These are phyloP conservation scores for Anguilla pacifica DNA, from an alignment of 2,797 vertebrate species.

Conservation along the genomic window DNA sequence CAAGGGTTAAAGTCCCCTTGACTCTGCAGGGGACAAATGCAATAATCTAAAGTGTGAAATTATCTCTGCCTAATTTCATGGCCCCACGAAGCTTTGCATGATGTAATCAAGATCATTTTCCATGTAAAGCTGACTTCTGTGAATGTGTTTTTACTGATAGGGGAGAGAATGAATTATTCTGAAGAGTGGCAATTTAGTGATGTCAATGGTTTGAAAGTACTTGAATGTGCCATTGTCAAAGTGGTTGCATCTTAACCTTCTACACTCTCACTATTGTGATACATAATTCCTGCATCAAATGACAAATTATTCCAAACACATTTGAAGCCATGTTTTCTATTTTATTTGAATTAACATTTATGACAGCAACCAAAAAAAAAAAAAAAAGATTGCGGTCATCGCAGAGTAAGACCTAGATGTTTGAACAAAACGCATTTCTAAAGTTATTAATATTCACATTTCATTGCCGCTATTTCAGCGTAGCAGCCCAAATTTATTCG, in stretches of 20 bases:
- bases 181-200: conserved; percentile 17
- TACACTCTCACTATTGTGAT: neutral
- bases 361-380: neutral
- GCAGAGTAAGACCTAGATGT: neutral
- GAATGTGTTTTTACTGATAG: conserved; percentile 13
- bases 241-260: conserved; percentile 17
- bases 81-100: neutral
- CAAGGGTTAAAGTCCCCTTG: conserved; percentile 12
- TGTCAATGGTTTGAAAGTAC: conserved; percentile 17
- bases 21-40: conserved; percentile 6
- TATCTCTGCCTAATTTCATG: conserved; percentile 19
- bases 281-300: neutral
- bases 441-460: neutral
- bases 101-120: conserved; percentile 20
- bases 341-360: neutral
- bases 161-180: conserved; percentile 17
- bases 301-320: neutral
- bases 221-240: conserved; percentile 5
- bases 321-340: neutral
- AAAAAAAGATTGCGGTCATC: neutral
- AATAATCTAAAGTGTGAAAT: conserved; percentile 8
- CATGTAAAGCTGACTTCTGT: neutral
- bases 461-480: neutral
- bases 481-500: neutral
- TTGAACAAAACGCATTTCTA: neutral